A percentile compares a stretch with the other conserved stretches of the same genome.
Evolutionary conservation across 92 coral and sea anemone genomes (phyloP).

Genomic region (Phenganax marumi): DNA sequence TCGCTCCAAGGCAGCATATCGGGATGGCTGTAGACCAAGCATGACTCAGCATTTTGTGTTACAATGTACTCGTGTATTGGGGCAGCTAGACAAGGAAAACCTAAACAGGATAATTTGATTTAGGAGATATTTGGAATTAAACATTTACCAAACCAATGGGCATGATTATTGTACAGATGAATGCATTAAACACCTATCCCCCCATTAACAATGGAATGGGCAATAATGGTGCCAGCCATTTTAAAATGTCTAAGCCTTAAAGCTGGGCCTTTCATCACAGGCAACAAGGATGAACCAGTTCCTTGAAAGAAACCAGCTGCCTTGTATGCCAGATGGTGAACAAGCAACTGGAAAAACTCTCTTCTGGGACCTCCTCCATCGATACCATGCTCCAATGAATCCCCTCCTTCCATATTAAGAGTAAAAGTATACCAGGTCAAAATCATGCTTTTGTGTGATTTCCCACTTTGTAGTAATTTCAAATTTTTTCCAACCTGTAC

Average conservation of each 20-base stretch:
- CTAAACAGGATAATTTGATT: too few relatives aligned
- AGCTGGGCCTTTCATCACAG: neutral
- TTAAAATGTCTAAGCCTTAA: neutral
- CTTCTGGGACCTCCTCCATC: neutral
- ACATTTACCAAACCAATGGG: too few relatives aligned
- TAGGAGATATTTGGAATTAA: too few relatives aligned
- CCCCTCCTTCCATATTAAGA: constrained; percentile 3
- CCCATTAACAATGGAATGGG: constrained; percentile 5
- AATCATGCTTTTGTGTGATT: too few relatives aligned
- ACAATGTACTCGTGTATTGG: constrained; percentile 18
- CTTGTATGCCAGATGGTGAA: neutral
- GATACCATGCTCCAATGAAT: neutral
- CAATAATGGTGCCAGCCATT: neutral
- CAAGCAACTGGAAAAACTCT: constrained; percentile 7
- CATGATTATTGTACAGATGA: too few relatives aligned
- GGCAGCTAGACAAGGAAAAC: constrained; percentile 15
- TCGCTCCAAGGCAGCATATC: neutral
- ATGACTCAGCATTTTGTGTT: neutral
- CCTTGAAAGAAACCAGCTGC: neutral
- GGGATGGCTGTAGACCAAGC: neutral
- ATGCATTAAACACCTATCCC: neutral
- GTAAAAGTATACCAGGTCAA: too few relatives aligned
- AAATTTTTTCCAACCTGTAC: too few relatives aligned
- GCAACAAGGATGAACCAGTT: neutral
- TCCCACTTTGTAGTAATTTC: too few relatives aligned